Evolutionary conservation across 2,113 vertebrate genomes (phyloP), one percentile per base, ranked within the genome.

Genomic region (Brachyhypopomus gauderio): DNA sequence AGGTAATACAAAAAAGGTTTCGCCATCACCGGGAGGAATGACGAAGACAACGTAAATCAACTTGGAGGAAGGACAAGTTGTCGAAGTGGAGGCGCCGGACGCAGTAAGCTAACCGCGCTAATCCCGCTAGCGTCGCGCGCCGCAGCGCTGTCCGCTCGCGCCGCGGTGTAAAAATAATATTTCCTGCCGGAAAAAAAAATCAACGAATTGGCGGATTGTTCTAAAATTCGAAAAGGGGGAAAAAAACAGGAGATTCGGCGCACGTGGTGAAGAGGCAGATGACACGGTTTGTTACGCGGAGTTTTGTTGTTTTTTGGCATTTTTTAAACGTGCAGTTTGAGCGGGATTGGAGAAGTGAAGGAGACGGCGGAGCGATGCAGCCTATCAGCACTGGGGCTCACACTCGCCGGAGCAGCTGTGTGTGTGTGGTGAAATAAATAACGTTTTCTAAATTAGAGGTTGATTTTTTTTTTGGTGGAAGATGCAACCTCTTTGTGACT

Each of bases 311-410:
- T 84, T 88, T 89, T 77, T 27, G 88, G 87, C 17, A 52, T 86
- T 88, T 93, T 90, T 91, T 89, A 60, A 87, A 76, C 71, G 85
- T 77, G 75, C 70, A 87, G 90, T 93, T 95, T 94, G 93, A 95
- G 93, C 93, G 94, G 92, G 93, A 93, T 89, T 90, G 87, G 87
- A 80, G 88, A 87, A 88, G 87, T 87, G 88, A 23, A 75, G 38
- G 85, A 84, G 81, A 85, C 83, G 78, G 85, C 85, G 77, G 74
- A 85, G 77, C n/a, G 86, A 75, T 79, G 80, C 87, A 84, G 83
- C 77, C 85, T 86, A 84, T 86, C 85, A 84, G 80, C 77, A 82
- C 30, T 62, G 82, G 82, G 75, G 23, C 59, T 78, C 82, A 63
- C 45, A 72, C 72, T 25, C 63, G 27, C 52, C 14, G 14, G 8